phyloP scores from a whole-genome alignment of 2,888 invertebrate species.

The Tenthredo distinguenda region DNA sequence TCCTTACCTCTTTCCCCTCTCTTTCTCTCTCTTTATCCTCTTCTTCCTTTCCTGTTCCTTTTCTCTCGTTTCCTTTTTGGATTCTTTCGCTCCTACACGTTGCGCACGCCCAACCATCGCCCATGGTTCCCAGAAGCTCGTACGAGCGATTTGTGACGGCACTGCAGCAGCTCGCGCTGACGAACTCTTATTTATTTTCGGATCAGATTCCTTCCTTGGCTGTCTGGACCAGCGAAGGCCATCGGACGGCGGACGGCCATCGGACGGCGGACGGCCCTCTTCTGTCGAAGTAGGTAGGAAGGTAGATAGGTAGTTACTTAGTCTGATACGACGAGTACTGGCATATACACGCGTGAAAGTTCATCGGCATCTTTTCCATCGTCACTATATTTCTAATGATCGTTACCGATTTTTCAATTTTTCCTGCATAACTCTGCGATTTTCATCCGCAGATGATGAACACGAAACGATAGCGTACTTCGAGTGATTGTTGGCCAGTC shows the following conservation, averaged over 20 bases:
- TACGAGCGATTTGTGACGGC: conserved; percentile 54
- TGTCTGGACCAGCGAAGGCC: conserved; percentile 49
- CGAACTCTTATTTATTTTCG: conserved; percentile 63
- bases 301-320: neutral
- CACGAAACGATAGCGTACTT: neutral
- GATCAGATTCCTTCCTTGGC: conserved; percentile 57
- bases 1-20: conserved; percentile 45
- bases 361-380: neutral
- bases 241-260: neutral
- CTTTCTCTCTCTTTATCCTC: conserved; percentile 13
- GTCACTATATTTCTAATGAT: neutral
- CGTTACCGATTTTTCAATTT: neutral
- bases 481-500: neutral
- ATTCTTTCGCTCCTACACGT: conserved; percentile 53
- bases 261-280: neutral
- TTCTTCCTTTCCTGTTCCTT: conserved; percentile 38
- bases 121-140: conserved; percentile 58
- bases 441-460: neutral
- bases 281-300: neutral
- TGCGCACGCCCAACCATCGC: conserved; percentile 43
- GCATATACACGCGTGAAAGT: conserved; percentile 15
- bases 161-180: conserved; percentile 53
- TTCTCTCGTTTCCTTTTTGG: conserved; percentile 43
- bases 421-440: too few species aligned
- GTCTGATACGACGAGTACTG: neutral